Percentiles rank a stretch among this genome's conserved stretches.
Evolutionary conservation across 2,797 vertebrate genomes (phyloP).

Genomic region (Tragelaphus oryx): DNA sequence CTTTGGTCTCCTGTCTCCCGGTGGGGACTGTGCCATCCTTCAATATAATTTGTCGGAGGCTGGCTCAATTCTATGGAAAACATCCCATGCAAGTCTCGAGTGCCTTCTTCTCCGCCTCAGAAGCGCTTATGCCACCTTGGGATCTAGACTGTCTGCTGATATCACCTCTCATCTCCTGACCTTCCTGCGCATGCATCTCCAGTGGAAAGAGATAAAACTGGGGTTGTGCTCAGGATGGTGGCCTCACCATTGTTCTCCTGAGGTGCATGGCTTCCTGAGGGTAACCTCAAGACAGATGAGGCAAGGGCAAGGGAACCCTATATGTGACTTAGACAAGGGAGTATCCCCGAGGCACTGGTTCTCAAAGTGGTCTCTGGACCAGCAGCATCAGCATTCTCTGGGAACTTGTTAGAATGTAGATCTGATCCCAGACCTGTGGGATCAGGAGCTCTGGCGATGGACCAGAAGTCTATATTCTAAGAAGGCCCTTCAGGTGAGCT

Average conservation of each 20-base stretch:
- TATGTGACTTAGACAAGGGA: background rate
- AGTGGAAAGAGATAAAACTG: background rate
- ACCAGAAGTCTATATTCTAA: background rate
- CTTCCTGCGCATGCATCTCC: background rate
- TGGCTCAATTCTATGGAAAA: background rate
- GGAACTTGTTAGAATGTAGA: background rate
- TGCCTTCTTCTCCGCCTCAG: background rate
- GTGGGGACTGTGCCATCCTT: background rate
- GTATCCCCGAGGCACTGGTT: background rate
- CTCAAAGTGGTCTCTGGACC: background rate
- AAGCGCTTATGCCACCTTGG: background rate
- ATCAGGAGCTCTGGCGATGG: background rate
- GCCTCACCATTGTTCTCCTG: background rate
- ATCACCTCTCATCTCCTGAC: background rate
- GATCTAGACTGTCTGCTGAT: background rate
- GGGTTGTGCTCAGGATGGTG: background rate
- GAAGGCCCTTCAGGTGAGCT: background rate
- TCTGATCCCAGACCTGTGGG: background rate
- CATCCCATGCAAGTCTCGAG: background rate
- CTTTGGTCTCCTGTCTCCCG: background rate
- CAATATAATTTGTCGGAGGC: background rate
- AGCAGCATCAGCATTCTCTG: background rate
- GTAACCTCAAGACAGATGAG: background rate
- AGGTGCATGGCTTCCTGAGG: background rate
- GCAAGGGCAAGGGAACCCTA: background rate